Conservation (phyloP, 2,113 vertebrate genomes). For the Syngnathus typhle region DNA sequence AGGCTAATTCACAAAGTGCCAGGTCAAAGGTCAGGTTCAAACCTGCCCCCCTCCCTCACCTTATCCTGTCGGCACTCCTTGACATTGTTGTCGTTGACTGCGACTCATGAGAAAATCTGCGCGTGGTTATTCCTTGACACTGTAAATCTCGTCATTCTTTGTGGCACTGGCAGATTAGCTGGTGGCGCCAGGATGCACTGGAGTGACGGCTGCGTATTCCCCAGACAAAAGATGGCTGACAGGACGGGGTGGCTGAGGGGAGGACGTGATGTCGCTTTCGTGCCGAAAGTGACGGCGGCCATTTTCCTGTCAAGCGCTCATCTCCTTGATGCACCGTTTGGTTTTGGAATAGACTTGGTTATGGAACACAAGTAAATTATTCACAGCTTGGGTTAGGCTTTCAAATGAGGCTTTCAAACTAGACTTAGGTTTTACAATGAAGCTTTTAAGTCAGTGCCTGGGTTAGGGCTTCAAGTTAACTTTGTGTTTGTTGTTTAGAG, state of each 20-base stretch:
- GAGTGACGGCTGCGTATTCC: conserved; percentile 28
- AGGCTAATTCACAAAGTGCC: no score
- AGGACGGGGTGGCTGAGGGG: not conserved
- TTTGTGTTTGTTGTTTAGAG: not conserved
- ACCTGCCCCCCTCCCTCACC: not conserved
- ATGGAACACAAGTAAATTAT: not conserved
- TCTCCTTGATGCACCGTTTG: conserved; percentile 7
- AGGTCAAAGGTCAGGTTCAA: not conserved
- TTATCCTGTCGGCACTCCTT: not conserved
- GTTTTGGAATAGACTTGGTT: conserved; percentile 19
- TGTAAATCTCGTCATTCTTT: conserved; percentile 35
- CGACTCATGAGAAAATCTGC: conserved; percentile 15
- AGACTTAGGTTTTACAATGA: not conserved
- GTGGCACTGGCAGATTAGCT: conserved; percentile 37
- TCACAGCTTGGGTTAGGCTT: not conserved
- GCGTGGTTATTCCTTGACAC: conserved; percentile 25
- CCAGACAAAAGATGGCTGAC: conserved; percentile 30
- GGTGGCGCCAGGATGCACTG: conserved; percentile 12
- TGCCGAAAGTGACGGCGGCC: conserved; percentile 10
- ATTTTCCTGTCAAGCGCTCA: conserved; percentile 19
- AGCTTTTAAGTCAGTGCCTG: no score
- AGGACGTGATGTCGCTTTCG: conserved; percentile 12
- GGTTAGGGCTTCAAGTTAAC: not conserved
- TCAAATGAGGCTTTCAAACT: not conserved
- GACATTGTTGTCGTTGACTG: conserved; percentile 21